phyloP scores from a whole-genome alignment of 37 sponge, comb jelly and placozoan species.

The Axinella damicornis region DNA sequence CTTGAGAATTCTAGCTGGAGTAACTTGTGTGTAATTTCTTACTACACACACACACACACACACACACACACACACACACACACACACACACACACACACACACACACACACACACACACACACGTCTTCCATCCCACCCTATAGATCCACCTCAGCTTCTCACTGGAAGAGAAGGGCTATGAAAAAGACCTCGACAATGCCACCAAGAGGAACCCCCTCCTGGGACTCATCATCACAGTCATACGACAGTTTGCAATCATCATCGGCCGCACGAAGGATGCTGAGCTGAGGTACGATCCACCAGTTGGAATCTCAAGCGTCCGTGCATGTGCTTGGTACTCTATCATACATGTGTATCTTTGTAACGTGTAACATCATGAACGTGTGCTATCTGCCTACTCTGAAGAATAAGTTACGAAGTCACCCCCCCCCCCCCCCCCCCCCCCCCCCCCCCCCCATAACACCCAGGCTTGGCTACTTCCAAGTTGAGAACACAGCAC shows the following conservation, averaged over 20 bases:
- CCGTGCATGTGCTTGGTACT: too few relatives aligned
- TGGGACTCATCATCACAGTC: constrained; percentile 35
- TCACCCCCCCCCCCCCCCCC: too few relatives aligned
- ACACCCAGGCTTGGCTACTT: constrained; percentile 67
- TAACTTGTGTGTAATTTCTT: too few relatives aligned
- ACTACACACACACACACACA: too few relatives aligned
- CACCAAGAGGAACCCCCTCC: neutral
- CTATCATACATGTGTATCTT: too few relatives aligned
- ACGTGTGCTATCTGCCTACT: too few relatives aligned
- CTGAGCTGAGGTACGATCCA: constrained; percentile 45
- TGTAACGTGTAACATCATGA: too few relatives aligned
- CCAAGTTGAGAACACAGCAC: constrained; percentile 42
- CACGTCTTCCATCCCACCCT: neutral
- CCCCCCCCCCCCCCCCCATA: too few relatives aligned
- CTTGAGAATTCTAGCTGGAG: too few relatives aligned
- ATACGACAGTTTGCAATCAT: constrained; percentile 53
- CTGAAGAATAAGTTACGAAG: too few relatives aligned
- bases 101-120: neutral
- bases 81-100: neutral
- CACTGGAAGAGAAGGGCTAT: constrained; percentile 31
- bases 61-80: neutral
- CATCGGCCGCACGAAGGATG: constrained; percentile 58
- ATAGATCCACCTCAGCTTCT: constrained; percentile 69
- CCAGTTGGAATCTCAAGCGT: too few relatives aligned
- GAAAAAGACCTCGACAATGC: neutral